Conservation (phyloP, 2,797 vertebrate genomes). For the Pagetopsis macropterus region DNA sequence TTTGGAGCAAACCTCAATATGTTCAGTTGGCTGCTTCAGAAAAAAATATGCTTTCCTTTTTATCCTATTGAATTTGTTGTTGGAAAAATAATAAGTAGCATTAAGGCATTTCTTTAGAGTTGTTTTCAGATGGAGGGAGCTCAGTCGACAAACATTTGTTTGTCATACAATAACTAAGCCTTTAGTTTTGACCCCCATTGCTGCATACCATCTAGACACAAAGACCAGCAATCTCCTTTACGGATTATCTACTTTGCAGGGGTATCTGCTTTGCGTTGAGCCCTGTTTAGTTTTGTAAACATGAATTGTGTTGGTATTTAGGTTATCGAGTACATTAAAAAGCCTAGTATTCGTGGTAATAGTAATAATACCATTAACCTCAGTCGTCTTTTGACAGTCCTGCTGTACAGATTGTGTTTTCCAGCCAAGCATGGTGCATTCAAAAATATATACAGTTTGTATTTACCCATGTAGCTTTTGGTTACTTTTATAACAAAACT, state of each 20-base stretch:
- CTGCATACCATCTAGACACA: conserved; percentile 63
- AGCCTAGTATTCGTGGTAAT: background rate
- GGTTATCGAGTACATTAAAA: conserved; percentile 15
- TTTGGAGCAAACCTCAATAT: conserved; percentile 7
- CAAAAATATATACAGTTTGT: background rate
- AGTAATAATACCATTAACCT: background rate
- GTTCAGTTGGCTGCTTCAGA: conserved; percentile 6
- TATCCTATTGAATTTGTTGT: conserved; percentile 26
- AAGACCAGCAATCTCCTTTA: conserved; percentile 73
- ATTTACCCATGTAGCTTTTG: background rate
- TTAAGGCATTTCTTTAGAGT: conserved; percentile 15
- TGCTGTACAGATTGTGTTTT: background rate
- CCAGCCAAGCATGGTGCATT: background rate
- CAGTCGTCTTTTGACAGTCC: background rate
- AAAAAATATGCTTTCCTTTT: conserved; percentile 5
- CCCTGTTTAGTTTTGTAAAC: conserved; percentile 47
- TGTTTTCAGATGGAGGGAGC: conserved; percentile 31
- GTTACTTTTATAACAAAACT: background rate
- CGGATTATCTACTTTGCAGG: conserved; percentile 67
- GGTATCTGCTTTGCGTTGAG: conserved; percentile 51
- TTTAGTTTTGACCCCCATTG: conserved; percentile 60
- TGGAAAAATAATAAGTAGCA: conserved; percentile 28
- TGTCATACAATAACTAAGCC: conserved; percentile 63
- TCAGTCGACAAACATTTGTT: conserved; percentile 55
- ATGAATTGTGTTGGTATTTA: conserved; percentile 45